phyloP scores from a whole-genome alignment of 1,140 invertebrate species.

The Drosophila oshimai region DNA sequence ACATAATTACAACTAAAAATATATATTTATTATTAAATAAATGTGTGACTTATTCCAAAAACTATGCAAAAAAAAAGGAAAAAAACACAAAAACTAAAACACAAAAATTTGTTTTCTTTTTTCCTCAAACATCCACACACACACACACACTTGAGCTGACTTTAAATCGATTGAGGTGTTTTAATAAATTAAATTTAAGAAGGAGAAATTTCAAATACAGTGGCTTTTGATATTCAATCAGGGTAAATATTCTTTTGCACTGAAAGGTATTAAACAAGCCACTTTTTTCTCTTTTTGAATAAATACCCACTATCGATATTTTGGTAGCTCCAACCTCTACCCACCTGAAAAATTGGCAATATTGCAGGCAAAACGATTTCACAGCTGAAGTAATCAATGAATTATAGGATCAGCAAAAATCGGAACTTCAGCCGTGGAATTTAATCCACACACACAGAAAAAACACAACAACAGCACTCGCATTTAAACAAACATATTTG shows the following conservation, averaged over 20 bases:
- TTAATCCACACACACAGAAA: constrained; percentile 10
- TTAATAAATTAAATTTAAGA: no score
- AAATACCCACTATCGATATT: neutral
- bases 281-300: no score
- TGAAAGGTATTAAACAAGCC: no score
- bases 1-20: constrained; percentile 41
- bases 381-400: constrained; percentile 17
- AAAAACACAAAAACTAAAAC: constrained; percentile 55
- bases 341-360: constrained; percentile 12
- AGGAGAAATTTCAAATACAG: no score
- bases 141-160: constrained; percentile 1
- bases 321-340: neutral
- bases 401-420: constrained; percentile 3
- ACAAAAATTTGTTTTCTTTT: constrained; percentile 62
- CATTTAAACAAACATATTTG: constrained; percentile 52
- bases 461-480: constrained; percentile 68
- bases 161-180: neutral
- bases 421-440: constrained; percentile 13
- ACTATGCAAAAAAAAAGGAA: constrained; percentile 50
- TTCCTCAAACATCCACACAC: constrained; percentile 15
- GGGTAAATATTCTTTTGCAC: no score
- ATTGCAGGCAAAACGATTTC: neutral
- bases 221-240: no score
- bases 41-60: constrained; percentile 75
- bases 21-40: constrained; percentile 74